These are phyloP conservation scores for Ennomos fuscantarius DNA, from an alignment of 2,888 invertebrate species.

Conservation along the genomic window DNA sequence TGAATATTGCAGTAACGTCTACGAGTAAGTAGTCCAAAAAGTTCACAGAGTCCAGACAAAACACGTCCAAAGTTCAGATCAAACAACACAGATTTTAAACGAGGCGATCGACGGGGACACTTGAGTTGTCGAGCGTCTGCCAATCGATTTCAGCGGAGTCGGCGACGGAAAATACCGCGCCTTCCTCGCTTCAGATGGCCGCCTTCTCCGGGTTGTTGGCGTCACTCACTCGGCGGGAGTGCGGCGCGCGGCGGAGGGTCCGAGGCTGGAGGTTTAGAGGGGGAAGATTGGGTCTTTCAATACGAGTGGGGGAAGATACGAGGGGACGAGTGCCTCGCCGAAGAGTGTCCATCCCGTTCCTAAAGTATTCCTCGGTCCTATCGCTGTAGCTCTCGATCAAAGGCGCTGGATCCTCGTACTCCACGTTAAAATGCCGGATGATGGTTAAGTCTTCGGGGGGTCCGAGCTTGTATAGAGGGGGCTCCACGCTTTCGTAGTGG, in stretches of 20 bases:
- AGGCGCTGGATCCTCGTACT: constrained; percentile 92
- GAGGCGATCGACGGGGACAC: constrained; percentile 69
- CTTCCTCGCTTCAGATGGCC: constrained; percentile 82
- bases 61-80: constrained; percentile 13
- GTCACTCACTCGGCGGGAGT: constrained; percentile 80
- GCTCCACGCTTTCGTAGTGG: constrained; percentile 90
- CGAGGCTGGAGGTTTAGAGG: constrained; percentile 88
- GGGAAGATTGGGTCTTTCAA: constrained; percentile 92
- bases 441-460: constrained; percentile 84
- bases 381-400: constrained; percentile 90
- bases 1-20: background rate
- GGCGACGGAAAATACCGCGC: constrained; percentile 84
- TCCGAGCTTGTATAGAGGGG: constrained; percentile 79
- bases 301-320: constrained; percentile 92
- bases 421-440: constrained; percentile 91
- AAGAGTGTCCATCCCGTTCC: constrained; percentile 75
- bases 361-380: constrained; percentile 75
- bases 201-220: constrained; percentile 77
- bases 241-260: constrained; percentile 79
- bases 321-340: constrained; percentile 86
- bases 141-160: constrained; percentile 77
- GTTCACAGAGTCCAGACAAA: constrained; percentile 23
- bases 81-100: constrained; percentile 57
- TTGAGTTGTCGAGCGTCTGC: constrained; percentile 64
- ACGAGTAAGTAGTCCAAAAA: constrained; percentile 12